phyloP scores from a whole-genome alignment of 1,140 invertebrate genomes.

The Octopus bimaculoides region DNA sequence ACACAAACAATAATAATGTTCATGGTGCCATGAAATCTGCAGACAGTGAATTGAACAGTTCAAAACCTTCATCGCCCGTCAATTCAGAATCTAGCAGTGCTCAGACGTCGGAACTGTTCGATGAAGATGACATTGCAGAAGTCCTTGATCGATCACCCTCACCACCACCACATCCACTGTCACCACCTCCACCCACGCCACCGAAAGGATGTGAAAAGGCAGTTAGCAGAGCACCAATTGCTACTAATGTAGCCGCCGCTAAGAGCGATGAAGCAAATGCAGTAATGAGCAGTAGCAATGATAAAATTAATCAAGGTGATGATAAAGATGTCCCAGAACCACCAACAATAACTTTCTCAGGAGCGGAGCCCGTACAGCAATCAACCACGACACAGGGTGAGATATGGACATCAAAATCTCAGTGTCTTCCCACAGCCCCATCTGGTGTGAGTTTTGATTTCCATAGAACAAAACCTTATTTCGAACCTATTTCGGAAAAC shows the following conservation, averaged over 20 bases:
- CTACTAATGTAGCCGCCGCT: too few relatives aligned
- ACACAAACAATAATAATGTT: neutral
- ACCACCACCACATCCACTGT: neutral
- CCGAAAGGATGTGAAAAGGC: too few relatives aligned
- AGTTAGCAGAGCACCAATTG: too few relatives aligned
- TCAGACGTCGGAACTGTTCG: neutral
- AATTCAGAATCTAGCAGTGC: neutral
- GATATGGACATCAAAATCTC: neutral
- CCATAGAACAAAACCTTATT: neutral
- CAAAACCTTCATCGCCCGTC: neutral
- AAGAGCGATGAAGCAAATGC: too few relatives aligned
- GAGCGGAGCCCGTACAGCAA: too few relatives aligned
- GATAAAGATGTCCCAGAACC: too few relatives aligned
- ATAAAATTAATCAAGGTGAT: too few relatives aligned
- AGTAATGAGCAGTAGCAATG: too few relatives aligned
- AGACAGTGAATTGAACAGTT: neutral
- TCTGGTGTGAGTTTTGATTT: neutral
- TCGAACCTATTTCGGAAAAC: neutral
- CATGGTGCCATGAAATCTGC: neutral
- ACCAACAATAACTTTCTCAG: too few relatives aligned
- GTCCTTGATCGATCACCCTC: neutral
- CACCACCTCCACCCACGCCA: too few relatives aligned
- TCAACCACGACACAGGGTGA: neutral
- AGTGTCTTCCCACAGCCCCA: neutral
- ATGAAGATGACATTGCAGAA: neutral